Evolutionary conservation across 2,888 invertebrate genomes (phyloP), one percentile per base, ranked within the genome.

Genomic region (Pantelozetes paolii): DNA sequence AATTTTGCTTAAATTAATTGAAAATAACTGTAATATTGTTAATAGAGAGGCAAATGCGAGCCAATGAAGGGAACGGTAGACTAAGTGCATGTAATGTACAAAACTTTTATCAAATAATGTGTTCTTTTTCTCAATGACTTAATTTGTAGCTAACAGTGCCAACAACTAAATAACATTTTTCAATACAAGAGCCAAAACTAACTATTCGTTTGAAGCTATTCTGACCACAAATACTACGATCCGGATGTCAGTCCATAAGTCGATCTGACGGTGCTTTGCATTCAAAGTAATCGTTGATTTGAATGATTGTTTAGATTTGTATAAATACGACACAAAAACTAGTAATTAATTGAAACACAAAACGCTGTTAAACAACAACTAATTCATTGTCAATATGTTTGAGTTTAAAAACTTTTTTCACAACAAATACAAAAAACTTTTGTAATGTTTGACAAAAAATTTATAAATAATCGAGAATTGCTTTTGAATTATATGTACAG

Each of bases 101-200:
- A 67, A 59, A 67, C 40, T 18, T 32, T 32, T 40, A 20, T 20
- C 15, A 36, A 67, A 67, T 40, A 67, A 67, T 67, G 67, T 67
- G 67, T 67, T 67, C 67, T 57, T 57, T 54, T 54, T 62, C 62
- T 62, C 62, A 67, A 67, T 67, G 67, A 67, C 67, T 67, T 67
- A 67, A 67, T 67, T 67, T 67, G 67, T 67, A 67, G 67, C 62
- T 40, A 57, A 26, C 67, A 67, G 67, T 67, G 67, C 67, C 67
- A 67, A 67, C 67, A 67, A 36, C 5, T 36, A 62, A 57, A 40
- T 67, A 64, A 64, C 64, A 64, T 64, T 64, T 67, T 67, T 59
- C 59, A 59, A 59, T 59, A 67, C 67, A 67, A 62, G 40, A 67
- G 67, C 67, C 67, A 57, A 67, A 67, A 67, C 59, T 67, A 67